Evolutionary conservation across 2,113 vertebrate genomes (phyloP).

Genomic region (Abramis brama): DNA sequence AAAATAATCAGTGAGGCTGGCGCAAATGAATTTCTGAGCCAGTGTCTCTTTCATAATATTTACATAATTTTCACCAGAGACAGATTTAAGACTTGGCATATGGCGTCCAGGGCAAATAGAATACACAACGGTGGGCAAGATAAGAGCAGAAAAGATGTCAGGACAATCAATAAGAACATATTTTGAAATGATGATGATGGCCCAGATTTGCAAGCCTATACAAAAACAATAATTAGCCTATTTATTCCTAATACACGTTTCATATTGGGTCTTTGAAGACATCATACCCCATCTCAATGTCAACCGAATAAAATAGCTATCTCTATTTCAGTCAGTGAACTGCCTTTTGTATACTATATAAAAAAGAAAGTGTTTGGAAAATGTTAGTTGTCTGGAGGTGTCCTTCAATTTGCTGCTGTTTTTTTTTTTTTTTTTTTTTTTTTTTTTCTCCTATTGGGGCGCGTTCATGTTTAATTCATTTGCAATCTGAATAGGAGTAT

Average conservation of each 20-base stretch:
- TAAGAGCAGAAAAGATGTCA: conserved; percentile 27
- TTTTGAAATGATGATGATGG: background rate
- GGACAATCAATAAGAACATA: conserved; percentile 13
- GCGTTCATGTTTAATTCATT: conserved; percentile 99
- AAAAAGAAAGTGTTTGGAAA: conserved; percentile 57
- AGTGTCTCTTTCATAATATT: conserved; percentile 99
- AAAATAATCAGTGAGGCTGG: conserved; percentile 95
- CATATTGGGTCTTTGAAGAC: conserved; percentile 52
- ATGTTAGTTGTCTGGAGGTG: conserved; percentile 61
- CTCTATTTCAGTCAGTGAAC: conserved; percentile 76
- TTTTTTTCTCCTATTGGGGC: conserved; percentile 75
- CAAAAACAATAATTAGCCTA: conserved; percentile 53
- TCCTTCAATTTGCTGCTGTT: conserved; percentile 76
- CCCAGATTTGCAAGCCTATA: conserved; percentile 39
- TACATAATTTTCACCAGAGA: conserved; percentile 98
- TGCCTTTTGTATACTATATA: conserved; percentile 76
- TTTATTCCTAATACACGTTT: conserved; percentile 39
- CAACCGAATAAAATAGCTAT: conserved; percentile 51
- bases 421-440: conserved; percentile 60
- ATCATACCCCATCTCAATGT: conserved; percentile 53
- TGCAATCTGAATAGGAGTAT: conserved; percentile 95
- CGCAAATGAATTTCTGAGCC: conserved; percentile 97
- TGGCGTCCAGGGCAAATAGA: conserved; percentile 55
- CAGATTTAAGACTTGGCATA: conserved; percentile 85
- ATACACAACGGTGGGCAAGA: conserved; percentile 44